These are phyloP conservation scores for Pampus argenteus DNA, from an alignment of 2,797 vertebrate genomes.

Conservation along the genomic window DNA sequence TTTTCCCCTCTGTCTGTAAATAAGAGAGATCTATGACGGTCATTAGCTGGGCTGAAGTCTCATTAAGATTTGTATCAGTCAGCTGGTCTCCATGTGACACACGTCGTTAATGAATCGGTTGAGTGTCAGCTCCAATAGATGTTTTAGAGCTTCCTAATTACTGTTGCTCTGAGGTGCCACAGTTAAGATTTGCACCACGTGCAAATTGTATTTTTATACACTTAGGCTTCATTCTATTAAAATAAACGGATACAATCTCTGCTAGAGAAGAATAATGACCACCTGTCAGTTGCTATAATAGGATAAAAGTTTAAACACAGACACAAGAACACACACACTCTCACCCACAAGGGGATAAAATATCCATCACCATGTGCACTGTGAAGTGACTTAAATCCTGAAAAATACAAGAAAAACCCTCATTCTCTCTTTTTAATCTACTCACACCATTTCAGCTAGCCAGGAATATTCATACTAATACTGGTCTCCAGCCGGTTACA, in stretches of 20 bases:
- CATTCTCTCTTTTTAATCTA: conserved; percentile 11
- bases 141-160: conserved; percentile 72
- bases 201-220: conserved; percentile 62
- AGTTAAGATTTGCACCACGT: conserved; percentile 47
- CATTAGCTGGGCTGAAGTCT: conserved; percentile 71
- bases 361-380: conserved; percentile 8
- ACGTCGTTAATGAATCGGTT: conserved; percentile 68
- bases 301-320: conserved; percentile 45
- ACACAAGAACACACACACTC: conserved; percentile 23
- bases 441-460: background rate
- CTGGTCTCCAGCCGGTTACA: background rate
- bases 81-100: conserved; percentile 50
- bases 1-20: conserved; percentile 52
- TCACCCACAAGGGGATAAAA: conserved; percentile 17
- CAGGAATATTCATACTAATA: background rate
- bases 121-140: conserved; percentile 59
- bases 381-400: conserved; percentile 7
- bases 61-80: conserved; percentile 69
- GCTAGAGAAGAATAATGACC: conserved; percentile 61
- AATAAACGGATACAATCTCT: conserved; percentile 50
- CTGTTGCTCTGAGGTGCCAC: conserved; percentile 46
- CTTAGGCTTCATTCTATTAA: conserved; percentile 54
- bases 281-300: conserved; percentile 48
- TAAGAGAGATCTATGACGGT: conserved; percentile 70
- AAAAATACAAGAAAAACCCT: background rate